These are phyloP conservation scores for Nasonia giraulti DNA, from an alignment of 1,140 invertebrate genomes.

Conservation along the genomic window DNA sequence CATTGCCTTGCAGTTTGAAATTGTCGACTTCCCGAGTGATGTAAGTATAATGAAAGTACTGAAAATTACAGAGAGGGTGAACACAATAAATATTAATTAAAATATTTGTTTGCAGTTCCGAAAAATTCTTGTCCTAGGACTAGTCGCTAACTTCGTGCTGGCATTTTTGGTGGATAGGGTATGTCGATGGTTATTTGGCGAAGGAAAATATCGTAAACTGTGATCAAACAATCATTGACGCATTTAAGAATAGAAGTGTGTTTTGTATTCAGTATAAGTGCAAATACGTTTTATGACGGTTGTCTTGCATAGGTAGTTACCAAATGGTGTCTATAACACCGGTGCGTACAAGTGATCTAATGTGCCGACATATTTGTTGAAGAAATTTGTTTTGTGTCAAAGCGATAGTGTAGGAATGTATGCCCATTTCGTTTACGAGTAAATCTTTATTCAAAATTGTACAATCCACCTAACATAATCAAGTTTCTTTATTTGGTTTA, in stretches of 20 bases:
- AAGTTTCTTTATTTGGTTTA: too few relatives aligned
- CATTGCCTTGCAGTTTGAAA: conserved; percentile 88
- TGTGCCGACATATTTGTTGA: conserved; percentile 41
- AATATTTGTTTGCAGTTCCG: conserved; percentile 85
- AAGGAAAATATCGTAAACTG: conserved; percentile 76
- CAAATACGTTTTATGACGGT: conserved; percentile 50
- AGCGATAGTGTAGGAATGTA: background rate
- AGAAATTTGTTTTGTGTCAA: conserved; percentile 27
- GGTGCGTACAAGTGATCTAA: conserved; percentile 26
- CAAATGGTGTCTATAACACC: conserved; percentile 42
- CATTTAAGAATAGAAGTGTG: conserved; percentile 39
- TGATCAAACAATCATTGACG: conserved; percentile 59
- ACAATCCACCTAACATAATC: conserved; percentile 6
- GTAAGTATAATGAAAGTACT: conserved; percentile 76
- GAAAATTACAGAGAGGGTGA: background rate
- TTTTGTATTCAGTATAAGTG: conserved; percentile 34
- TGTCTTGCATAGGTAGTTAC: conserved; percentile 47
- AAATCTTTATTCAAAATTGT: background rate
- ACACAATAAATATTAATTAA: conserved; percentile 15
- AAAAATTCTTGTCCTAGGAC: conserved; percentile 83
- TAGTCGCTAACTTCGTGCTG: conserved; percentile 88
- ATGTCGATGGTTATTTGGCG: conserved; percentile 93
- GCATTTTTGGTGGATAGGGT: conserved; percentile 89
- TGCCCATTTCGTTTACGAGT: conserved; percentile 18
- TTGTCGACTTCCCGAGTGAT: conserved; percentile 89